Evolutionary conservation across 2,888 invertebrate genomes (phyloP).

Genomic region (Cerceris ruficornis): DNA sequence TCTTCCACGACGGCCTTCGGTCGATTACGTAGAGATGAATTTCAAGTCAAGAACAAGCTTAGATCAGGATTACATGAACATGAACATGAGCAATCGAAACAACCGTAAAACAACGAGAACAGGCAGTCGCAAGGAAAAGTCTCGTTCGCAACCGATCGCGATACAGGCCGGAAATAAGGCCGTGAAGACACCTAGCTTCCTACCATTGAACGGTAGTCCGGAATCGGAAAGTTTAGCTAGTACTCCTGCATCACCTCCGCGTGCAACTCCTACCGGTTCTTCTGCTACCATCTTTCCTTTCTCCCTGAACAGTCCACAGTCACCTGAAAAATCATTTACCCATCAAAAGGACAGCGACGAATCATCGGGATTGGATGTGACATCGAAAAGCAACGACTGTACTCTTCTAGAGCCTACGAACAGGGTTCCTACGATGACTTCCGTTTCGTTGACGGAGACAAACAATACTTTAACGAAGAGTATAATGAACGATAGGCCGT

Average conservation of each 20-base stretch:
- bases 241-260: slow-evolving; percentile 82
- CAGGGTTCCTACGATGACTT: slow-evolving; percentile 64
- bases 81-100: slow-evolving; percentile 80
- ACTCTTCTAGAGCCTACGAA: slow-evolving; percentile 63
- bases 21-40: slow-evolving; percentile 88
- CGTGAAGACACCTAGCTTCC: slow-evolving; percentile 78
- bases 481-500: slow-evolving; percentile 49
- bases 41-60: slow-evolving; percentile 80
- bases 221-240: slow-evolving; percentile 81
- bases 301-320: slow-evolving; percentile 86
- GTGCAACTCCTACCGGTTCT: slow-evolving; percentile 85
- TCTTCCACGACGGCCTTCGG: slow-evolving; percentile 82
- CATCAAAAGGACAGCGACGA: slow-evolving; percentile 53
- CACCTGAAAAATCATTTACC: slow-evolving; percentile 83
- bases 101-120: slow-evolving; percentile 65
- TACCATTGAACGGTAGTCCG: slow-evolving; percentile 81
- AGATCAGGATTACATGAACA: slow-evolving; percentile 84
- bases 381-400: slow-evolving; percentile 59
- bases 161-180: slow-evolving; percentile 82
- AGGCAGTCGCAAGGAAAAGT: slow-evolving; percentile 81
- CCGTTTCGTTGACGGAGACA: slow-evolving; percentile 71
- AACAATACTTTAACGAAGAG: slow-evolving; percentile 38
- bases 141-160: slow-evolving; percentile 86
- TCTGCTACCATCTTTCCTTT: slow-evolving; percentile 87
- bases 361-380: slow-evolving; percentile 17